Base-by-base conservation (phyloP, 2,888 invertebrate genomes). In the Rhaphigaster nebulosa region DNA sequence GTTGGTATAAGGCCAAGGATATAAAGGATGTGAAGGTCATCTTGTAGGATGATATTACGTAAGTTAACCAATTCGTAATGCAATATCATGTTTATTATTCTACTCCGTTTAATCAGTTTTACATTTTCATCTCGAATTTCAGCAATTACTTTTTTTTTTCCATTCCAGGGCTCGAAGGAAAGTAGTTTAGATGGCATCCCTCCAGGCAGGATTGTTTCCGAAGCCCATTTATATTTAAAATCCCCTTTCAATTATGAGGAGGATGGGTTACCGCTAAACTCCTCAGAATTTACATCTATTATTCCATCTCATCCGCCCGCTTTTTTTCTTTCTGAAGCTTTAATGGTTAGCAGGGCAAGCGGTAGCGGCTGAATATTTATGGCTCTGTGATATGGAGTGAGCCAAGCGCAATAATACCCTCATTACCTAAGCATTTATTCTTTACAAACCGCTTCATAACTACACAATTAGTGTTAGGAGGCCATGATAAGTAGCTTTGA, bases 251-350 rank as follows among this genome's bases (percentile, higher is more conserved):
- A 84, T 84, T 84, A 84, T 50, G 45, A 84, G 84, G n/a, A 38
- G 84, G 84, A 45, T 50, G 84, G 84, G 84, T 84, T 84, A 45
- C 45, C 84, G 45, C 84, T 84, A 84, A 84, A 84, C 84, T 84
- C 84, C 84, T 84, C 84, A 45, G 84, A 84, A 84, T 84, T 84
- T 84, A 45, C 84, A 84, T 84, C 84, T 50, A 84, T 84, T 84
- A 84, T 84, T 84, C 84, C 84, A 84, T 50, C 84, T 84, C 84
- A 45, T 84, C 84, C 84, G 41, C 45, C 45, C n/a, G 20, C 1
- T 2, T 45, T 41, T 41, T 45, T 45, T 84, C 45, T n/a, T n/a
- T 26, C 8, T 29, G n/a, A 0, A 26, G 80, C 12, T 80, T 84
- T 84, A 26, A 45, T 45, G 84, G 45, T n/a, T 6, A 1, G n/a